phyloP scores from a whole-genome alignment of 1,140 invertebrate genomes.

The Trachelipus rathkii region DNA sequence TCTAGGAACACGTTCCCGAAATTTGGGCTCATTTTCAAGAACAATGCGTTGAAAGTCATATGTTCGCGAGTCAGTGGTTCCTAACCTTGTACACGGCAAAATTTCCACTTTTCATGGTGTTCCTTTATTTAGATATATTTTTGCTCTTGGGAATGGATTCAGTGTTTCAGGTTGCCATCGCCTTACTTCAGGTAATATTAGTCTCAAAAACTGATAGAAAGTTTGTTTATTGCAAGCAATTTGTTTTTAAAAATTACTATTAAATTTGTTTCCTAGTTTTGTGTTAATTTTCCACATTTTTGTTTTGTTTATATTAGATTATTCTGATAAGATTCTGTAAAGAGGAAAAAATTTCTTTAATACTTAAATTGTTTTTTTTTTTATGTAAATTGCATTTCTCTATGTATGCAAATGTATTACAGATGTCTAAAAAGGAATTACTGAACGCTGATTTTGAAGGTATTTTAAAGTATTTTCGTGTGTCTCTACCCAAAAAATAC shows the following conservation, averaged over 20 bases:
- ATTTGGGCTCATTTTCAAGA: constrained; percentile 85
- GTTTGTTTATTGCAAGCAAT: too few species aligned
- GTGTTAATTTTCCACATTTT: too few species aligned
- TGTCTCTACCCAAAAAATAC: constrained; percentile 93
- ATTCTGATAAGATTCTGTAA: too few species aligned
- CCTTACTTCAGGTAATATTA: constrained; percentile 71
- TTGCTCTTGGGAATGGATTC: constrained; percentile 89
- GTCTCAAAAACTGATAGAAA: too few species aligned
- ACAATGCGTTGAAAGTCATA: constrained; percentile 91
- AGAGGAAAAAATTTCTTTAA: too few species aligned
- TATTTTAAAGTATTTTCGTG: constrained; percentile 85
- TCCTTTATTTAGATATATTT: constrained; percentile 95
- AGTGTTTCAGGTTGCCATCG: constrained; percentile 91
- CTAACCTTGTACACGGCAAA: constrained; percentile 96
- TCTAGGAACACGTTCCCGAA: constrained; percentile 82
- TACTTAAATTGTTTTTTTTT: too few species aligned
- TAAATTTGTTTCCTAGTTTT: too few species aligned
- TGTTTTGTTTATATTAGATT: too few species aligned
- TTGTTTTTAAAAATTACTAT: too few species aligned
- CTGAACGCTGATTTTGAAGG: constrained; percentile 93
- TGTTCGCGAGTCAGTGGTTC: constrained; percentile 99
- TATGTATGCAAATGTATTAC: neutral
- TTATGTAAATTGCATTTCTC: neutral
- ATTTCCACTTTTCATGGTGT: constrained; percentile 95
- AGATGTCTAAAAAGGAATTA: constrained; percentile 86